These are phyloP conservation scores for Corbicula japonica DNA, from an alignment of 2,888 invertebrate species.

Conservation along the genomic window DNA sequence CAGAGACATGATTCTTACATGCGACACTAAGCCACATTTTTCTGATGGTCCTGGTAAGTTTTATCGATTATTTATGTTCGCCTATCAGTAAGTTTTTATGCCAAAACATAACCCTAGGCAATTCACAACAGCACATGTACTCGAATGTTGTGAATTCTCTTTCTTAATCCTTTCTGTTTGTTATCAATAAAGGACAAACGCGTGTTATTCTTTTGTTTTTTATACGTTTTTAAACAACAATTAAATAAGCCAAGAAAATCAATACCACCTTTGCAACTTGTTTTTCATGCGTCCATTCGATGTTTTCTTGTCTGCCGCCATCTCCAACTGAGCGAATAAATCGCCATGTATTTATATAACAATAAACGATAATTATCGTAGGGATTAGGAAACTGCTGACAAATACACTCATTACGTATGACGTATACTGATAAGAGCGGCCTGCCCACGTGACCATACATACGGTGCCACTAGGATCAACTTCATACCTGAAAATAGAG, in stretches of 20 bases:
- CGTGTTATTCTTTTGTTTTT: no score
- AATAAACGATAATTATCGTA: constrained; percentile 41
- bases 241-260: not conserved
- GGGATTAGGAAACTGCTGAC: constrained; percentile 56
- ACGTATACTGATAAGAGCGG: constrained; percentile 28
- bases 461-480: constrained; percentile 47
- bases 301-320: constrained; percentile 65
- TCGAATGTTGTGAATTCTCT: no score
- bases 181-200: no score
- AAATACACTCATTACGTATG: constrained; percentile 54
- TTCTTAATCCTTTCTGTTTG: no score
- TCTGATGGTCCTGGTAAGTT: no score
- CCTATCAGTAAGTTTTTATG: no score
- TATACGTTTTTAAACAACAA: not conserved
- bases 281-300: constrained; percentile 70
- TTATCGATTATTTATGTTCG: no score
- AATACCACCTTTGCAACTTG: constrained; percentile 65
- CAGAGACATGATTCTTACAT: no score
- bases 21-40: no score
- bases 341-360: constrained; percentile 61
- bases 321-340: constrained; percentile 57
- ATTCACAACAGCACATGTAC: no score
- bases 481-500: constrained; percentile 57
- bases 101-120: no score
- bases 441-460: constrained; percentile 51